Percentiles rank a stretch among this genome's conserved stretches.
Evolutionary conservation across 2,888 invertebrate genomes (phyloP).

Genomic region (Pristionchus entomophagus): DNA sequence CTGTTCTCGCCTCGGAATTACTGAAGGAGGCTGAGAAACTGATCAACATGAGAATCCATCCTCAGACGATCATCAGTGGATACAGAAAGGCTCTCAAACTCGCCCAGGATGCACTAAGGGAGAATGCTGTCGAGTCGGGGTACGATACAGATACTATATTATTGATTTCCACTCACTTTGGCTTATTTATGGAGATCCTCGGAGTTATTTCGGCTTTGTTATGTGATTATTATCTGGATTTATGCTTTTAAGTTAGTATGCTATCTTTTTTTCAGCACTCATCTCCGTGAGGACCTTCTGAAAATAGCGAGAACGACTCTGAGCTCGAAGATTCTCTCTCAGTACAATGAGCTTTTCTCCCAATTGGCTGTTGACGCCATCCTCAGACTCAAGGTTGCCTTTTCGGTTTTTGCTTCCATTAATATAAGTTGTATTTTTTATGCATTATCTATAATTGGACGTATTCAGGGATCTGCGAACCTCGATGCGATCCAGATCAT

Average conservation of each 20-base stretch:
- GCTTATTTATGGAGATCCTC: neutral
- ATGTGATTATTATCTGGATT: neutral
- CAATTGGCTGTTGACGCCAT: constrained; percentile 96
- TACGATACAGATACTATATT: constrained; percentile 63
- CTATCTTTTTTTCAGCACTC: constrained; percentile 54
- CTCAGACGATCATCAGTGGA: constrained; percentile 96
- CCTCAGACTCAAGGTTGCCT: constrained; percentile 84
- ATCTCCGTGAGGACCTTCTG: constrained; percentile 88
- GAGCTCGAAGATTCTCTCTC: constrained; percentile 96
- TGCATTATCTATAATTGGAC: neutral
- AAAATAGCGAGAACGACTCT: constrained; percentile 98
- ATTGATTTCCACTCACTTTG: neutral
- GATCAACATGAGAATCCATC: constrained; percentile 93
- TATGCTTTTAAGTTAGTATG: neutral
- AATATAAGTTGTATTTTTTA: neutral
- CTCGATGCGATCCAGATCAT: constrained; percentile 96
- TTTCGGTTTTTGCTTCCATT: neutral
- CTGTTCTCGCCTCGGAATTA: constrained; percentile 93
- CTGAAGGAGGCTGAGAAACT: constrained; percentile 93
- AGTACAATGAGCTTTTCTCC: constrained; percentile 96
- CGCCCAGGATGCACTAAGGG: constrained; percentile 87
- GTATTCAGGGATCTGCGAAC: constrained; percentile 88
- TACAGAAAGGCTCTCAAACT: constrained; percentile 91
- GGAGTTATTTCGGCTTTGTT: neutral
- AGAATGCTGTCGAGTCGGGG: constrained; percentile 88